Percentiles rank a stretch among this genome's conserved stretches.
Conservation (phyloP, 2,888 invertebrate species). For the Choristoneura rosaceana region DNA sequence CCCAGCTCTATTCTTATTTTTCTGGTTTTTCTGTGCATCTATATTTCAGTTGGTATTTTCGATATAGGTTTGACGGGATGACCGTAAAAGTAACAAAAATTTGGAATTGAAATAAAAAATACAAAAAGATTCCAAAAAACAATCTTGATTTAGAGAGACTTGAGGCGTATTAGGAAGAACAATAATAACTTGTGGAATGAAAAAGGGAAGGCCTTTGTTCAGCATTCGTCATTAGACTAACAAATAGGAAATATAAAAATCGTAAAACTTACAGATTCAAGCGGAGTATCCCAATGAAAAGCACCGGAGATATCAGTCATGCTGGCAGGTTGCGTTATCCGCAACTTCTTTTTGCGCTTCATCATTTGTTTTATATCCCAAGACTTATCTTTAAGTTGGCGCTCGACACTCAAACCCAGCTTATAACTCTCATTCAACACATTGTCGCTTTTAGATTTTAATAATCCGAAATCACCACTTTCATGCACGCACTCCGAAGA, state of each 20-base stretch:
- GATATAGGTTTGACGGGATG: too few species aligned
- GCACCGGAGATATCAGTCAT: constrained; percentile 60
- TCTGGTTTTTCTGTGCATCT: too few species aligned
- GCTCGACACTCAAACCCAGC: constrained; percentile 44
- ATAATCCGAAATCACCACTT: constrained; percentile 48
- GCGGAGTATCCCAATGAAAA: constrained; percentile 67
- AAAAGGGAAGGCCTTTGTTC: background rate
- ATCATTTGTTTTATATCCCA: constrained; percentile 65
- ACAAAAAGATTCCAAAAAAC: too few species aligned
- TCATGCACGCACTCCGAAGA: constrained; percentile 57
- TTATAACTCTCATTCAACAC: constrained; percentile 48
- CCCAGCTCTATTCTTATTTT: too few species aligned
- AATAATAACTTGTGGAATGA: background rate
- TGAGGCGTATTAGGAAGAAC: background rate
- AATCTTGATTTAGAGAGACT: background rate
- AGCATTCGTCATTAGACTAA: background rate
- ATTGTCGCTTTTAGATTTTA: constrained; percentile 60
- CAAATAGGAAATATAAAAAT: background rate
- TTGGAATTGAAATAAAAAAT: too few species aligned
- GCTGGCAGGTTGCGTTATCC: constrained; percentile 60
- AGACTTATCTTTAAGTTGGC: constrained; percentile 51
- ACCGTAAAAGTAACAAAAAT: too few species aligned
- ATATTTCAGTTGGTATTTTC: too few species aligned
- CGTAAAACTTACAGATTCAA: constrained; percentile 64
- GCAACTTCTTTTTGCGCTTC: constrained; percentile 61